Base-by-base conservation (phyloP, 2,888 invertebrate genomes). In the Colostygia pectinataria region DNA sequence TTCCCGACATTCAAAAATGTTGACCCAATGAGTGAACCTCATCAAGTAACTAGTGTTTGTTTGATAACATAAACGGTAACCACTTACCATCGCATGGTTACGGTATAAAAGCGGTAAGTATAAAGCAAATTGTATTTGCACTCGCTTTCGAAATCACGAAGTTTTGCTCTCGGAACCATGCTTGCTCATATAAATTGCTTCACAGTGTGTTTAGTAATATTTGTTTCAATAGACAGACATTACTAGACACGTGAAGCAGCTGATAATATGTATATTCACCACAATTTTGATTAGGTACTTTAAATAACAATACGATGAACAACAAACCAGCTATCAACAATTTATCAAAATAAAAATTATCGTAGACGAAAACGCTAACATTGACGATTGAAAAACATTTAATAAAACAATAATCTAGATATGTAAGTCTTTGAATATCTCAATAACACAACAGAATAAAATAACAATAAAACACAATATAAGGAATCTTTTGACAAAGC, bases 131-230 rank as follows among this genome's bases (percentile, higher is more conserved):
- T 58, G 59, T 68, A 57, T 65, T 60, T 59, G 67, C 71, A 66
- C 74, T 88, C 83, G 72, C 87, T 88, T 84, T 86, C 85, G 72
- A 80, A 82, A 81, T 79, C 79, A 81, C 74, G 75, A 74, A 57
- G 77, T 80, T 78, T 83, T 82, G 72, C 82, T 86, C 80, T 87
- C 83, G 67, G 76, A 76, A 77, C 74, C 66, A 67, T 65, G 64
- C 53, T 68, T 60, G 65, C 68, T 62, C 51, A 55, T 55, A 55
- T 57, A 55, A 56, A 60, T 65, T 62, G 59, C 61, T 63, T 65
- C 60, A 63, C 59, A 53, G 56, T 49, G 55, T 63, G 48, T 62
- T 65, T 60, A 58, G 55, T 56, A 48, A 57, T 53, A 57, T 58
- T 57, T 52, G 53, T 51, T 53, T 51, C 48, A 50, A 46, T 48